Percentiles rank a stretch among this genome's conserved stretches.
These are phyloP conservation scores for Selene dorsalis DNA, from an alignment of 2,797 vertebrate species.

Conservation along the genomic window DNA sequence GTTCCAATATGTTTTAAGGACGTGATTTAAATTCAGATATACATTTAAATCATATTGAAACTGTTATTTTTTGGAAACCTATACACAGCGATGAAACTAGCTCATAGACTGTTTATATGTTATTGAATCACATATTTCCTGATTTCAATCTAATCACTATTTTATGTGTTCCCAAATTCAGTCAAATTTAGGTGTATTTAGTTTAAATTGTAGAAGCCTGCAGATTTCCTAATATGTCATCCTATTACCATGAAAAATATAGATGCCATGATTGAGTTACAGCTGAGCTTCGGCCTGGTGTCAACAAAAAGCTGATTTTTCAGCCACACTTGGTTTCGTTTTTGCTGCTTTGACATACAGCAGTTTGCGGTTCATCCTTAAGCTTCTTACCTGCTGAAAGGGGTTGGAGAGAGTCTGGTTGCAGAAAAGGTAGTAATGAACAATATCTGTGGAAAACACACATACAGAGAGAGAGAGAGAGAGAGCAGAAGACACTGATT, in stretches of 20 bases:
- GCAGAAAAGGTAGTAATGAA: constrained; percentile 95
- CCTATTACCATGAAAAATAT: neutral
- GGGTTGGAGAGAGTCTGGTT: constrained; percentile 92
- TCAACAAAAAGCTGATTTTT: neutral
- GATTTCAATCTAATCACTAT: too few species aligned
- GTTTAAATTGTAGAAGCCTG: neutral
- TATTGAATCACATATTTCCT: too few species aligned
- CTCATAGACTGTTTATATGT: too few species aligned
- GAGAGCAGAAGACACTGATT: neutral
- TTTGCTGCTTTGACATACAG: neutral
- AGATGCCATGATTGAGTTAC: neutral
- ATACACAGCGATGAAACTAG: too few species aligned
- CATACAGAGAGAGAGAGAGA: constrained; percentile 29
- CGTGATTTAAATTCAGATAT: neutral
- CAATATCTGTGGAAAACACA: constrained; percentile 85
- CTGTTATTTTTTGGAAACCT: too few species aligned
- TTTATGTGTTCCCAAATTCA: too few species aligned
- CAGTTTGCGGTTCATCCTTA: neutral
- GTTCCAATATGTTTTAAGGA: neutral
- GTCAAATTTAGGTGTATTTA: neutral
- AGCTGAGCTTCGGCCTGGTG: neutral
- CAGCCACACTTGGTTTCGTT: neutral
- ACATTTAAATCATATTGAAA: too few species aligned
- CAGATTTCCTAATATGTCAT: neutral
- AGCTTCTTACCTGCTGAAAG: constrained; percentile 92